phyloP scores from a whole-genome alignment of 1,140 invertebrate genomes.

The Drosophila subpulchrella region DNA sequence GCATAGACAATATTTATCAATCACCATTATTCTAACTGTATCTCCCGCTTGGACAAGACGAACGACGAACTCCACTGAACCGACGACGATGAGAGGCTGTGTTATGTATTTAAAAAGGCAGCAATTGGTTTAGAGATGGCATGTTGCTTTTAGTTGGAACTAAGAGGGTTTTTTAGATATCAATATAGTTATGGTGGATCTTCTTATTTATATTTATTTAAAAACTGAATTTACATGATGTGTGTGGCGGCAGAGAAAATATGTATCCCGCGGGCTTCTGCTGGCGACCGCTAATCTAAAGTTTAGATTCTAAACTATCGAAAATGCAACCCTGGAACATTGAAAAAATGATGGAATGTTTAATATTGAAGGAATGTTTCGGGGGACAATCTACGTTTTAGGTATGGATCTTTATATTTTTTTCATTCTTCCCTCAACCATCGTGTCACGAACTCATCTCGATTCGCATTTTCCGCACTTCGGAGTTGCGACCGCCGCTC shows the following conservation, averaged over 20 bases:
- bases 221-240: no score
- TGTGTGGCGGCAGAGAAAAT: no score
- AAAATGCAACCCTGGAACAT: no score
- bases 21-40: constrained; percentile 82
- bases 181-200: neutral
- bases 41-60: constrained; percentile 29
- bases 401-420: neutral
- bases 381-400: no score
- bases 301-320: no score
- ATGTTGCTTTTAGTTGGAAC: neutral
- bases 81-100: constrained; percentile 24
- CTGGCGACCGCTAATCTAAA: no score
- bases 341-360: no score
- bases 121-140: constrained; percentile 21
- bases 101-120: constrained; percentile 45
- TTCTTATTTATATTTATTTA: no score
- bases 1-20: constrained; percentile 82
- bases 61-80: constrained; percentile 15
- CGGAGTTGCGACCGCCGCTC: neutral
- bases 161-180: neutral
- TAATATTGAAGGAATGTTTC: no score
- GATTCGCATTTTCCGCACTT: constrained; percentile 1
- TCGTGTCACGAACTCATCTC: constrained; percentile 39
- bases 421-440: neutral
- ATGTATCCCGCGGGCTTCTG: no score